These are phyloP conservation scores for Idaea biselata DNA, from an alignment of 2,888 invertebrate species.

Conservation along the genomic window DNA sequence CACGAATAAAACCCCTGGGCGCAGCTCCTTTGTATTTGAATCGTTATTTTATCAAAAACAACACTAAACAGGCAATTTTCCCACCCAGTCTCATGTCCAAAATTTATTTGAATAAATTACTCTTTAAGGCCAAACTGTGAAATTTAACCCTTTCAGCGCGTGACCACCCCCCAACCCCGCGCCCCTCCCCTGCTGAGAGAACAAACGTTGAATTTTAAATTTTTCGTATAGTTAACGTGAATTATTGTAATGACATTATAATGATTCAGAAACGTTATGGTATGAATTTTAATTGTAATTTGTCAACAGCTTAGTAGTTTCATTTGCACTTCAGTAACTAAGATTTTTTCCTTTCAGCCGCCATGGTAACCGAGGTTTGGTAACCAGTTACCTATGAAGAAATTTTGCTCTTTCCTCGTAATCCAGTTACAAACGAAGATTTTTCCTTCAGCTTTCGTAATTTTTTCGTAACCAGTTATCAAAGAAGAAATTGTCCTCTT, in stretches of 20 bases:
- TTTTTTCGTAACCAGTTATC: no score
- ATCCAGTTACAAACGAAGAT: no score
- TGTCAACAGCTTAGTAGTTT: slow-evolving; percentile 7
- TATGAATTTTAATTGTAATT: slow-evolving; percentile 15
- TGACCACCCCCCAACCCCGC: slow-evolving; percentile 33
- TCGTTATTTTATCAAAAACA: not conserved
- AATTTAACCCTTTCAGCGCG: slow-evolving; percentile 64
- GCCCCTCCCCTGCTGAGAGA: slow-evolving; percentile 7
- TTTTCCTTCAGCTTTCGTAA: no score
- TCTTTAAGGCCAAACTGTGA: slow-evolving; percentile 61
- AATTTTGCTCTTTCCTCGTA: no score
- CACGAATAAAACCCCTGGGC: no score
- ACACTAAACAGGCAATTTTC: slow-evolving; percentile 50
- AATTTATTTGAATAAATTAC: slow-evolving; percentile 76
- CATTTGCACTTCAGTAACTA: slow-evolving; percentile 4
- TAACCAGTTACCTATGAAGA: no score
- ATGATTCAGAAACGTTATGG: slow-evolving; percentile 19
- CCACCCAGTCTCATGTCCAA: slow-evolving; percentile 60
- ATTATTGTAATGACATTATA: slow-evolving; percentile 37
- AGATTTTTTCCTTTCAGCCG: not conserved
- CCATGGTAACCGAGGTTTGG: no score
- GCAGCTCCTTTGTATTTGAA: no score
- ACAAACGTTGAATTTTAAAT: slow-evolving; percentile 46
- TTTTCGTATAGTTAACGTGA: slow-evolving; percentile 35
- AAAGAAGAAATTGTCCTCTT: no score